Evolutionary conservation across 64 coral and sea anemone genomes (phyloP).

Genomic region (Platygyra sinensis): DNA sequence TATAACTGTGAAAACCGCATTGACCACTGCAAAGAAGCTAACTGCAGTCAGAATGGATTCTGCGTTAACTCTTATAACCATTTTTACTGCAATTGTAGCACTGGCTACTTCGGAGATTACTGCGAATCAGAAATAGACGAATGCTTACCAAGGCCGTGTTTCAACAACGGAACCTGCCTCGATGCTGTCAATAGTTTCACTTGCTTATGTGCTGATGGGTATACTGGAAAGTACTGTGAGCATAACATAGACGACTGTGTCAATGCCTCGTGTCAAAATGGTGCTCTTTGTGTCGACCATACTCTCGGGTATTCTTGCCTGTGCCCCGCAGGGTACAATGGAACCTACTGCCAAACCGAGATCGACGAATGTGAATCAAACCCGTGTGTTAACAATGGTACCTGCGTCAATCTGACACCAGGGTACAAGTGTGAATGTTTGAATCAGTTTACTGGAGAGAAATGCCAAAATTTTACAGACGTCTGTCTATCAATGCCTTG

Average conservation of each 20-base stretch:
- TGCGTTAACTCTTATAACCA: slow-evolving; percentile 23
- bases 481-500: slow-evolving; percentile 8
- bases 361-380: slow-evolving; percentile 29
- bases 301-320: slow-evolving; percentile 11
- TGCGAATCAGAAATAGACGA: slow-evolving; percentile 16
- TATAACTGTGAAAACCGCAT: slow-evolving; percentile 35
- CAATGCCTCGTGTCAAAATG: slow-evolving; percentile 40
- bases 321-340: slow-evolving; percentile 14
- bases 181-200: slow-evolving; percentile 12
- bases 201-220: slow-evolving; percentile 47
- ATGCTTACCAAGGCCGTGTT: not conserved
- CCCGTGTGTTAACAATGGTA: slow-evolving; percentile 4
- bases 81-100: not conserved
- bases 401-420: not conserved
- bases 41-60: slow-evolving; percentile 37
- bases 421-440: slow-evolving; percentile 16
- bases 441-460: not conserved
- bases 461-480: slow-evolving; percentile 17
- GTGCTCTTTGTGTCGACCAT: slow-evolving; percentile 44
- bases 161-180: slow-evolving; percentile 20
- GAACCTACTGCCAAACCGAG: slow-evolving; percentile 26
- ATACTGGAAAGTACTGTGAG: slow-evolving; percentile 37
- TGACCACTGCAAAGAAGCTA: slow-evolving; percentile 12
- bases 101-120: slow-evolving; percentile 3
- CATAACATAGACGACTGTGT: slow-evolving; percentile 15